Evolutionary conservation across 1,140 invertebrate genomes (phyloP).

Genomic region (Zaprionus davidi): DNA sequence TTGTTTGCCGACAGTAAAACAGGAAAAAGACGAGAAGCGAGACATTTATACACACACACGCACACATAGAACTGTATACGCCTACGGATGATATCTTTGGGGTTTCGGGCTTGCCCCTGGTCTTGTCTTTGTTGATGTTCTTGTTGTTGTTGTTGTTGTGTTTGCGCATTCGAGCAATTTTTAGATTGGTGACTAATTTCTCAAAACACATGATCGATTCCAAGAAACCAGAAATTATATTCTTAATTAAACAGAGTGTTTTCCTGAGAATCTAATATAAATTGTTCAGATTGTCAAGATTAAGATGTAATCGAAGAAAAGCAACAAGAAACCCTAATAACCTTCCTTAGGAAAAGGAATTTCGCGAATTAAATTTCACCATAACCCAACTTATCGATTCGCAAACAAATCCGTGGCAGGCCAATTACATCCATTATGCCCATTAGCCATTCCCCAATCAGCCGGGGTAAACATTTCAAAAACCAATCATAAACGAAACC

Average conservation of each 20-base stretch:
- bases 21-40: constrained; percentile 14
- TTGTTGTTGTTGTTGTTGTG: constrained; percentile 7
- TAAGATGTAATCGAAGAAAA: neutral
- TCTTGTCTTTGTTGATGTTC: constrained; percentile 14
- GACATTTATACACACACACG: neutral
- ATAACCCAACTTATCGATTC: constrained; percentile 13
- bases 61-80: neutral
- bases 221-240: constrained; percentile 22
- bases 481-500: constrained; percentile 61
- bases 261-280: neutral
- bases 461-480: constrained; percentile 47
- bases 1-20: constrained; percentile 25
- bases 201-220: constrained; percentile 21
- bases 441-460: constrained; percentile 46
- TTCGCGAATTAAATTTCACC: neutral
- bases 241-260: constrained; percentile 10
- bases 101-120: constrained; percentile 22
- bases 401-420: constrained; percentile 39
- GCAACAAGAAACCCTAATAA: neutral
- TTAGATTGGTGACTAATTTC: constrained; percentile 37
- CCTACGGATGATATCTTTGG: constrained; percentile 23
- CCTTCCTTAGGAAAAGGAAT: neutral
- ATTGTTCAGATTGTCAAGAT: neutral
- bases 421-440: constrained; percentile 44
- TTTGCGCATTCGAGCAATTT: constrained; percentile 3